phyloP scores from a whole-genome alignment of 1,140 invertebrate species.

The Eurosta solidaginis region DNA sequence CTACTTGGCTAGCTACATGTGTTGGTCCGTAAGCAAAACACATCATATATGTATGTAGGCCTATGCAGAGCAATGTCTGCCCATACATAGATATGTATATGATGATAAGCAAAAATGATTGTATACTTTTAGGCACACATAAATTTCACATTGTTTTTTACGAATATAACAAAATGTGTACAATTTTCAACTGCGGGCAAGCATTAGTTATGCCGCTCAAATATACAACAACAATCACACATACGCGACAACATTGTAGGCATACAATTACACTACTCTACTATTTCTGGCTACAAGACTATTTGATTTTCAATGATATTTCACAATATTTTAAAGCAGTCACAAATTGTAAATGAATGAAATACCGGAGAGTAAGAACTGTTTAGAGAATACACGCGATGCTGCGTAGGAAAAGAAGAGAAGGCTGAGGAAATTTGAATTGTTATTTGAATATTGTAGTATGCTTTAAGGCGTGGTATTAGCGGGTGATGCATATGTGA shows the following conservation, averaged over 20 bases:
- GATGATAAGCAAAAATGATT: background rate
- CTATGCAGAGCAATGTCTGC: background rate
- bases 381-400: background rate
- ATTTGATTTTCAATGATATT: slow-evolving; percentile 29
- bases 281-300: background rate
- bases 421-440: background rate
- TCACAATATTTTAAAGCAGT: slow-evolving; percentile 29
- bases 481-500: background rate
- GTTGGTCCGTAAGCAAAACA: no score
- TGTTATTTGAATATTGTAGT: background rate
- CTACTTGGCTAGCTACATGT: no score
- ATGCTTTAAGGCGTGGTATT: background rate
- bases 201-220: slow-evolving; percentile 22
- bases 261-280: background rate
- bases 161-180: background rate
- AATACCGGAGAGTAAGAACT: background rate
- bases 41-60: no score
- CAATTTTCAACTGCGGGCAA: background rate
- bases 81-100: background rate
- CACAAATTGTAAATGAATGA: slow-evolving; percentile 26
- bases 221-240: background rate
- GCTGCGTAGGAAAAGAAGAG: no score
- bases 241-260: background rate
- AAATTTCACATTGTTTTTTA: background rate
- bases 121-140: background rate